These are phyloP conservation scores for Calephelis perditalis DNA, from an alignment of 2,888 invertebrate species.

Conservation along the genomic window DNA sequence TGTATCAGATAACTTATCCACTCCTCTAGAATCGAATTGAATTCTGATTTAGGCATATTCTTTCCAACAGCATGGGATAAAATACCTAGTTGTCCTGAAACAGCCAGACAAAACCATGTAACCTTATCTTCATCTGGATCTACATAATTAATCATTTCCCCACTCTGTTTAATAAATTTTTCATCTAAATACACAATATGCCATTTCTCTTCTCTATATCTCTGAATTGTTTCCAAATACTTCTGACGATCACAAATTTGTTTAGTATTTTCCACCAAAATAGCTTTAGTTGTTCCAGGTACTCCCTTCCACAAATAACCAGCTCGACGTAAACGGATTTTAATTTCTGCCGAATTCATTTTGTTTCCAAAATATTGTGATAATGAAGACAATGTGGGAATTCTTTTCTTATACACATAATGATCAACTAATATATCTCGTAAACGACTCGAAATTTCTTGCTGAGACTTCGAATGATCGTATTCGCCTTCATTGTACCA, in stretches of 20 bases:
- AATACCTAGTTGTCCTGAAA: background rate
- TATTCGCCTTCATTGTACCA: constrained; percentile 4
- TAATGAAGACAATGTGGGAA: constrained; percentile 5
- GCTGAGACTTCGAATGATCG: background rate
- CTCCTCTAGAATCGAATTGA: background rate
- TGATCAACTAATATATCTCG: constrained; percentile 1
- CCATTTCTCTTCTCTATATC: background rate
- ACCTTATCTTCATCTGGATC: background rate
- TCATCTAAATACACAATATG: constrained; percentile 12
- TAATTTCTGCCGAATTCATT: background rate
- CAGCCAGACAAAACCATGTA: background rate
- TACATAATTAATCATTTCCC: too few relatives aligned
- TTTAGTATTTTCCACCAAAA: constrained; percentile 12
- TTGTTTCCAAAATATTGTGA: background rate
- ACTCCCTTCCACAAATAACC: constrained; percentile 7
- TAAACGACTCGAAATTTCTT: background rate
- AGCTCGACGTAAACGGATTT: background rate
- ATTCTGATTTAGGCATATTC: background rate
- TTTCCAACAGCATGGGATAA: background rate
- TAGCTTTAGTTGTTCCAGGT: constrained; percentile 14
- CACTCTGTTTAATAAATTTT: background rate
- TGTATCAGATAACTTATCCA: background rate
- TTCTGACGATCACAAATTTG: constrained; percentile 4
- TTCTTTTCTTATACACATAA: background rate
- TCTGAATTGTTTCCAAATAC: constrained; percentile 14